These are phyloP conservation scores for Arctopsyche grandis DNA, from an alignment of 1,140 invertebrate species.

Conservation along the genomic window DNA sequence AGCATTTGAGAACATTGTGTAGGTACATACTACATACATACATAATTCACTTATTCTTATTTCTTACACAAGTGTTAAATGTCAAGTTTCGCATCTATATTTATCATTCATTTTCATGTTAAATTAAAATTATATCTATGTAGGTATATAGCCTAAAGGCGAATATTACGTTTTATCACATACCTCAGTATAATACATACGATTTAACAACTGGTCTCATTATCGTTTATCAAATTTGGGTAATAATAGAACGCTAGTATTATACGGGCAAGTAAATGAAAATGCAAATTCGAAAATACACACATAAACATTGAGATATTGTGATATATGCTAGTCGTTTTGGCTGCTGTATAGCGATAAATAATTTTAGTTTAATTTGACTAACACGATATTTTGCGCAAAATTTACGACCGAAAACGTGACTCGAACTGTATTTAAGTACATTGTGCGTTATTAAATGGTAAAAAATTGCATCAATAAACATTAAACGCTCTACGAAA, in stretches of 20 bases:
- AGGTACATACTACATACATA: too few relatives aligned
- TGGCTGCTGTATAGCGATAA: neutral
- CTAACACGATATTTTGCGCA: conserved; percentile 17
- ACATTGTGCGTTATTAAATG: neutral
- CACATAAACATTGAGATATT: too few relatives aligned
- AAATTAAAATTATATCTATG: too few relatives aligned
- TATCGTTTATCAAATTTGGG: conserved; percentile 7
- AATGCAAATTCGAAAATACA: too few relatives aligned
- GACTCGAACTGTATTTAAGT: neutral
- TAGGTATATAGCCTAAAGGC: neutral
- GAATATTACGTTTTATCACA: neutral
- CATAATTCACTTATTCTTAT: too few relatives aligned
- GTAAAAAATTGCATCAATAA: too few relatives aligned
- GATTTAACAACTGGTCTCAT: neutral
- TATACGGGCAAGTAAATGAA: neutral
- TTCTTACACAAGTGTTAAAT: too few relatives aligned
- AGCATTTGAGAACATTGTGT: too few relatives aligned
- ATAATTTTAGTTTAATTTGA: neutral
- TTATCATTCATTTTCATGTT: too few relatives aligned
- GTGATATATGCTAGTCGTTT: neutral
- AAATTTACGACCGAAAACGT: conserved; percentile 10
- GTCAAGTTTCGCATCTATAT: too few relatives aligned
- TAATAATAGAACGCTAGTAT: neutral
- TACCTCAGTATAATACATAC: neutral
- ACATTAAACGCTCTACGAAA: neutral